phyloP scores from a whole-genome alignment of 2,888 invertebrate genomes.

The Lepidochitona cinerea region DNA sequence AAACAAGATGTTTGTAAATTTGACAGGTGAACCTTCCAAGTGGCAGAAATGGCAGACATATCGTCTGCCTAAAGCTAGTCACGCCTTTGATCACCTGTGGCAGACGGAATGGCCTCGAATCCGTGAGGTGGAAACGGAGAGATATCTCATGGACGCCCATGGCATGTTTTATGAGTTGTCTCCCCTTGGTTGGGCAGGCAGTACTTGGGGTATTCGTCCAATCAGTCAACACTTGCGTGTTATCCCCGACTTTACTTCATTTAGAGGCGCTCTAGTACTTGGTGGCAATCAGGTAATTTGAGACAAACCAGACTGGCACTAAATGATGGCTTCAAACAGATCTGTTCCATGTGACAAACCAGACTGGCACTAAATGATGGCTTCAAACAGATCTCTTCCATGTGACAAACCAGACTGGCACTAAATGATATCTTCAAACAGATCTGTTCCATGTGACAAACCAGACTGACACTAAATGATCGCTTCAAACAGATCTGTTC shows the following conservation, averaged over 20 bases:
- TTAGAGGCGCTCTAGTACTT: slow-evolving; percentile 32
- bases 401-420: no score
- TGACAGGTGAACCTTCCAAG: background rate
- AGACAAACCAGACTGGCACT: no score
- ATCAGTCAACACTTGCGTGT: slow-evolving; percentile 33
- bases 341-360: no score
- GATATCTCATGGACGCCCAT: slow-evolving; percentile 39
- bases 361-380: no score
- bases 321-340: no score
- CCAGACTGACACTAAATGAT: no score
- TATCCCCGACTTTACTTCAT: slow-evolving; percentile 37
- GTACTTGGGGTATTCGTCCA: slow-evolving; percentile 36
- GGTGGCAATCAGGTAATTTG: slow-evolving; percentile 33
- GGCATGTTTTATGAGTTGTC: slow-evolving; percentile 38
- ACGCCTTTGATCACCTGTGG: slow-evolving; percentile 38
- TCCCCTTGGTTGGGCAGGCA: slow-evolving; percentile 35
- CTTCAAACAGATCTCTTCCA: no score
- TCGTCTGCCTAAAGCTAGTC: slow-evolving; percentile 37
- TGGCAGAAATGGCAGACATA: slow-evolving; percentile 36
- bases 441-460: no score
- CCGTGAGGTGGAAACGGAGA: slow-evolving; percentile 36
- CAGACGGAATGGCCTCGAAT: slow-evolving; percentile 40
- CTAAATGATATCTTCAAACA: no score
- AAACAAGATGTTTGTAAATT: no score
- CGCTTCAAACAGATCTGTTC: no score